Evolutionary conservation across 2,888 invertebrate species (phyloP), one percentile per base, ranked within the genome.

Genomic region (Chrysolina oricalcia): DNA sequence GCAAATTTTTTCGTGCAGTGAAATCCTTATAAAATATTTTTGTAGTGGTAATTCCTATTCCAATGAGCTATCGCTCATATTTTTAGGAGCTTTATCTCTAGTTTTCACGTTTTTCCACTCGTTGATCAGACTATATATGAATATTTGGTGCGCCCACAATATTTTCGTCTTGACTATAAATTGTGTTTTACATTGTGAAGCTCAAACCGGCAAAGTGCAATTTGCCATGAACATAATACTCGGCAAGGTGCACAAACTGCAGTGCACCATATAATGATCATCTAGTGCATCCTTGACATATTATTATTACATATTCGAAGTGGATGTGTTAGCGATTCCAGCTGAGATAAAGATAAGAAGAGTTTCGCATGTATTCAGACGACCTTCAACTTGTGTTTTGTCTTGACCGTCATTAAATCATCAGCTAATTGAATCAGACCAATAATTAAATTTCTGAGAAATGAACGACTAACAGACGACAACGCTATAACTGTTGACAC

Each of bases 261-360:
- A 69, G 41, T 65, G 69, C 56, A 73, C 73, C 64, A 64, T 53
- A 73, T 73, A 73, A 73, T 73, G 50, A 73, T 69, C 64, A 64
- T 68, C 59, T 59, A 69, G 65, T 62, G 72, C 75, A 75, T 73
- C 75, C 70, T 75, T 72, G 75, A 73, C 70, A 72, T 69, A 67
- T 72, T 75, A 72, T 75, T 70, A 75, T 75, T 70, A 70, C 75
- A 75, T 72, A 75, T 72, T 65, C 69, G 46, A 75, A 70, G 70
- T 73, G 75, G 71, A 71, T 67, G 56, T 50, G 66, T 46, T 72
- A 46, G 64, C 68, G 63, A 64, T 64, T 69, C 53, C 69, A 69
- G 50, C 43, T 69, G 64, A 62, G 69, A 63, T 73, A 68, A 50
- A 68, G 63, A 73, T 21, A 53, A 53, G 11, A 73, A 56, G 21